Conservation (phyloP, 2,113 vertebrate species). For the Corythoichthys intestinalis region DNA sequence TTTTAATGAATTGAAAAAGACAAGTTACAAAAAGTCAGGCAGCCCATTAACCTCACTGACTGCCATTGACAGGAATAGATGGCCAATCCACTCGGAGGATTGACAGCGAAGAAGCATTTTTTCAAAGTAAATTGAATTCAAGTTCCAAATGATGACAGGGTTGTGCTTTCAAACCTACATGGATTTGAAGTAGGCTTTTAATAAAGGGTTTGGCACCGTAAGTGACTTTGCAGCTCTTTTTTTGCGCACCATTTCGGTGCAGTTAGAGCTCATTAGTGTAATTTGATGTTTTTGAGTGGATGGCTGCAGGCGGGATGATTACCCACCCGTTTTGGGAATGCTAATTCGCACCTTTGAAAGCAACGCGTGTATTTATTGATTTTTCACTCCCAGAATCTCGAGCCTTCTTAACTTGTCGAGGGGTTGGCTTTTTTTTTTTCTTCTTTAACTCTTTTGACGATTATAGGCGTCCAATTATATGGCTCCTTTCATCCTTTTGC, state of each 20-base stretch:
- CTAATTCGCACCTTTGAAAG: slow-evolving; percentile 71
- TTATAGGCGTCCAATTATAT: no score
- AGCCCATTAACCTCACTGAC: no score
- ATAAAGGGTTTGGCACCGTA: background rate
- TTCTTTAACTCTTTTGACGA: slow-evolving; percentile 8
- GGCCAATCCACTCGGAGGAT: no score
- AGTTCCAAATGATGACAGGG: background rate
- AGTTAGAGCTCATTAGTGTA: slow-evolving; percentile 79
- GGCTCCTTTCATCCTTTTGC: no score
- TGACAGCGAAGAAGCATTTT: no score
- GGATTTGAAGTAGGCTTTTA: background rate
- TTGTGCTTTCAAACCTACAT: background rate
- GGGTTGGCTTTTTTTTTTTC: slow-evolving; percentile 10
- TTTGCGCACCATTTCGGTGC: slow-evolving; percentile 74
- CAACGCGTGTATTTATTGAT: slow-evolving; percentile 72
- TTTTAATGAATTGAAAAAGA: no score
- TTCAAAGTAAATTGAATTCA: background rate
- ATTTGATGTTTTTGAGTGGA: slow-evolving; percentile 78
- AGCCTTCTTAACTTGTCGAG: slow-evolving; percentile 69
- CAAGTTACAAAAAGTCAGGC: no score
- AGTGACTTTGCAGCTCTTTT: slow-evolving; percentile 30
- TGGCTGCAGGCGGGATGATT: slow-evolving; percentile 69
- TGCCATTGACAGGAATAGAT: no score
- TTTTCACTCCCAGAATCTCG: slow-evolving; percentile 61
- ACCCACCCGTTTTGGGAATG: slow-evolving; percentile 62